phyloP scores from a whole-genome alignment of 2,888 invertebrate genomes.

The Amphipyra tragopoginis region DNA sequence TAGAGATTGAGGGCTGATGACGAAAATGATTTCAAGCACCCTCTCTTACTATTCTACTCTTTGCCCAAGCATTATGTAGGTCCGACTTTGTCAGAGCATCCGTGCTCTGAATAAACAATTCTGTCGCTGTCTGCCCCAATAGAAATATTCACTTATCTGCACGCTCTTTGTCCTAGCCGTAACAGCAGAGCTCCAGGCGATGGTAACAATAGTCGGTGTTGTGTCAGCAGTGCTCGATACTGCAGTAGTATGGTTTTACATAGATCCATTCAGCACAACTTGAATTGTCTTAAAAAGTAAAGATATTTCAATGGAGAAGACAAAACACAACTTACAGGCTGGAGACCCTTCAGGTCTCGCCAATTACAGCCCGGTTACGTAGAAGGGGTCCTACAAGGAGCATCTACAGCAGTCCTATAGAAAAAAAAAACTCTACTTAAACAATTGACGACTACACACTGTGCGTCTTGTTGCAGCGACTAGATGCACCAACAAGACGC shows the following conservation, averaged over 20 bases:
- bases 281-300: no score
- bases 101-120: slow-evolving; percentile 74
- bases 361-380: no score
- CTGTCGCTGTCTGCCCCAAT: slow-evolving; percentile 59
- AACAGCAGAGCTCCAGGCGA: slow-evolving; percentile 39
- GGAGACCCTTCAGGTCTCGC: no score
- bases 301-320: no score
- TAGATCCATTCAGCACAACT: neutral
- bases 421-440: no score
- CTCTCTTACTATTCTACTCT: slow-evolving; percentile 42
- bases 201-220: slow-evolving; percentile 32
- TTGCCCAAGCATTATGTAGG: slow-evolving; percentile 58
- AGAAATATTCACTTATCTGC: slow-evolving; percentile 68
- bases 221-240: slow-evolving; percentile 16
- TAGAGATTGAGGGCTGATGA: neutral
- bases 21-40: neutral
- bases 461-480: no score
- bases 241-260: neutral
- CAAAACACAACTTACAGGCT: no score
- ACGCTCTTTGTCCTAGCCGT: slow-evolving; percentile 48
- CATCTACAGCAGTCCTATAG: no score
- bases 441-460: no score
- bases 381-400: no score
- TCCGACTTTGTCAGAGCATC: slow-evolving; percentile 67
- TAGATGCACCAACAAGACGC: no score